Conservation (phyloP, 1,140 invertebrate genomes). For the Dendroctonus ponderosae region DNA sequence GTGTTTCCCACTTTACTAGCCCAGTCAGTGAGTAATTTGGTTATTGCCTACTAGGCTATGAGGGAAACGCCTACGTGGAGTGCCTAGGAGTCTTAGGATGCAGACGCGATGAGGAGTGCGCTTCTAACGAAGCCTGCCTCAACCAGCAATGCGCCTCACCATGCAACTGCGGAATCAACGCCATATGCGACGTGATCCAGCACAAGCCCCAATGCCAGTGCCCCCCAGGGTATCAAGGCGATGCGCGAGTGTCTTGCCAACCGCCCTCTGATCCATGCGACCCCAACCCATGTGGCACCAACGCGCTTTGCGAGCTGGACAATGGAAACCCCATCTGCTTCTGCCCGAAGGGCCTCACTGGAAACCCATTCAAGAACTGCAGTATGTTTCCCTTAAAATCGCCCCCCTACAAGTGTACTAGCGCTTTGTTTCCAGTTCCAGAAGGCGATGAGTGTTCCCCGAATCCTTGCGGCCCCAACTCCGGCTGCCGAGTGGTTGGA, state of each 20-base stretch:
- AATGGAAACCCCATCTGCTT: slow-evolving; percentile 85
- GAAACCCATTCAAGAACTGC: slow-evolving; percentile 88
- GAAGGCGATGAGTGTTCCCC: slow-evolving; percentile 80
- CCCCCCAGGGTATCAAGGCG: slow-evolving; percentile 70
- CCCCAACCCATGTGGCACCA: slow-evolving; percentile 80
- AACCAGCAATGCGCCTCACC: slow-evolving; percentile 72
- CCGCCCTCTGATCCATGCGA: slow-evolving; percentile 70
- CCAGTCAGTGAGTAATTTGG: not conserved
- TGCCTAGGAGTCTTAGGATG: slow-evolving; percentile 70
- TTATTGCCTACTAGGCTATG: slow-evolving; percentile 48
- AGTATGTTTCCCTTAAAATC: slow-evolving; percentile 63
- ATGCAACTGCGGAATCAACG: slow-evolving; percentile 73
- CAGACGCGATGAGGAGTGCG: slow-evolving; percentile 66
- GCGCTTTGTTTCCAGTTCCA: slow-evolving; percentile 64
- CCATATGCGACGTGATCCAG: slow-evolving; percentile 72
- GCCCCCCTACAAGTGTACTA: slow-evolving; percentile 5
- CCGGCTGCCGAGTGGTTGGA: slow-evolving; percentile 71
- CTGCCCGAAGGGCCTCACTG: slow-evolving; percentile 84
- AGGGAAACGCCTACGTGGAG: slow-evolving; percentile 76
- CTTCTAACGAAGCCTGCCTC: slow-evolving; percentile 68
- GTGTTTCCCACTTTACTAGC: not conserved
- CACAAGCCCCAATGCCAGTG: slow-evolving; percentile 76
- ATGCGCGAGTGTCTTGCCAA: slow-evolving; percentile 63
- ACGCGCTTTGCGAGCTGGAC: slow-evolving; percentile 81
- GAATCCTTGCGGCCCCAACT: slow-evolving; percentile 82